A percentile compares a stretch with the other conserved stretches of the same genome.
Conservation (phyloP, 1,140 invertebrate species). For the Magallana gigas region DNA sequence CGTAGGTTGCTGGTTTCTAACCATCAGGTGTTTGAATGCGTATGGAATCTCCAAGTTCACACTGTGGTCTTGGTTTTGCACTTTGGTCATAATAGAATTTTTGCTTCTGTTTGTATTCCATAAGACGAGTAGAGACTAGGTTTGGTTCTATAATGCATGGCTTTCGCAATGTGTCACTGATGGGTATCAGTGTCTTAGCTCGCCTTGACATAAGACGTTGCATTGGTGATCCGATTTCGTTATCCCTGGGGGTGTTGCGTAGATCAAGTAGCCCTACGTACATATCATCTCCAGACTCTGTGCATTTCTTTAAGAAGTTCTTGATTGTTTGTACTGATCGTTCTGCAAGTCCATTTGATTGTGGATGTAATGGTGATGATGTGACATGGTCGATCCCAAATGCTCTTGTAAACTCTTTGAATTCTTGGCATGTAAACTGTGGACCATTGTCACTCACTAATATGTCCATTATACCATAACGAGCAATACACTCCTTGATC, state of each 20-base stretch:
- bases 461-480: slow-evolving; percentile 52
- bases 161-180: slow-evolving; percentile 17
- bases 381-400: slow-evolving; percentile 62
- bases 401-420: slow-evolving; percentile 56
- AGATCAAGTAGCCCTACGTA: slow-evolving; percentile 50
- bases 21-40: slow-evolving; percentile 13
- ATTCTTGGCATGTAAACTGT: slow-evolving; percentile 62
- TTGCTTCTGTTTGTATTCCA: slow-evolving; percentile 22
- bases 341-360: slow-evolving; percentile 36
- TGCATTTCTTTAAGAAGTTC: slow-evolving; percentile 20
- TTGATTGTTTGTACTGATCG: slow-evolving; percentile 39
- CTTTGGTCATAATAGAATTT: slow-evolving; percentile 40
- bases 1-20: slow-evolving; percentile 44
- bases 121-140: neutral
- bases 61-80: neutral
- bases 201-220: slow-evolving; percentile 44
- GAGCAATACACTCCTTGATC: neutral
- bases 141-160: neutral
- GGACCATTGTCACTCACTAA: slow-evolving; percentile 65
- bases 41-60: neutral
- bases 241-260: slow-evolving; percentile 51
- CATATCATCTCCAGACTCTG: slow-evolving; percentile 40
- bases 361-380: slow-evolving; percentile 30
- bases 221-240: slow-evolving; percentile 44
- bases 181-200: slow-evolving; percentile 13